These are phyloP conservation scores for Romanogobio albipinnatus DNA, from an alignment of 2,113 vertebrate genomes.

Conservation along the genomic window DNA sequence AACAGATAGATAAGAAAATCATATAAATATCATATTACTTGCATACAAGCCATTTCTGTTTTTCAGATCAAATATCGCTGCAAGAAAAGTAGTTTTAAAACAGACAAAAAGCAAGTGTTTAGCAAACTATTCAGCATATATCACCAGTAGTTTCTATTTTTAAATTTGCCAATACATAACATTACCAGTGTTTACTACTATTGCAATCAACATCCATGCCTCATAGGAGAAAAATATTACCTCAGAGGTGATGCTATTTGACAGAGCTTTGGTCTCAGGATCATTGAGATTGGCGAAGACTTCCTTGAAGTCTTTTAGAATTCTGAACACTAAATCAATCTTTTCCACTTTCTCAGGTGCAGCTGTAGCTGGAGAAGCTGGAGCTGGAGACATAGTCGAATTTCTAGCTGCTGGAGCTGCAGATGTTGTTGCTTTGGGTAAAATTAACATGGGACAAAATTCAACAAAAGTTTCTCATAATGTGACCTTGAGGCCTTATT, in stretches of 20 bases:
- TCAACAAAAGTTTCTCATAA: neutral
- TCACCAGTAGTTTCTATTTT: neutral
- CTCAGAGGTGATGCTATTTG: neutral
- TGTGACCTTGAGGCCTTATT: neutral
- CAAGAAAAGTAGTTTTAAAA: neutral
- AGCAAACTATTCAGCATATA: too few relatives aligned
- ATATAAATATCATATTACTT: neutral
- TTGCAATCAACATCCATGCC: neutral
- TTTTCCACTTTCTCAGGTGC: neutral
- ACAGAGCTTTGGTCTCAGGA: rapidly evolving
- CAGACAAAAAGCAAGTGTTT: neutral
- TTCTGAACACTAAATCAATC: neutral
- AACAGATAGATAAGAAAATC: neutral
- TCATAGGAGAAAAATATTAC: neutral
- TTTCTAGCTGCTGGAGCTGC: neutral
- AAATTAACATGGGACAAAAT: neutral
- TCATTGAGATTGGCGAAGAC: neutral
- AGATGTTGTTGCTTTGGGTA: neutral
- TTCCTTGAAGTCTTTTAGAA: rapidly evolving
- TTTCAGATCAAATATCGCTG: neutral
- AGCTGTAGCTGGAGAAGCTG: neutral
- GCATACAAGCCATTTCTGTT: neutral
- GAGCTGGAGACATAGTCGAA: neutral
- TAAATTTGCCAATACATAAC: neutral
- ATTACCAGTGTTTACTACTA: neutral